These are phyloP conservation scores for Mugil cephalus DNA, from an alignment of 2,113 vertebrate species.

Conservation along the genomic window DNA sequence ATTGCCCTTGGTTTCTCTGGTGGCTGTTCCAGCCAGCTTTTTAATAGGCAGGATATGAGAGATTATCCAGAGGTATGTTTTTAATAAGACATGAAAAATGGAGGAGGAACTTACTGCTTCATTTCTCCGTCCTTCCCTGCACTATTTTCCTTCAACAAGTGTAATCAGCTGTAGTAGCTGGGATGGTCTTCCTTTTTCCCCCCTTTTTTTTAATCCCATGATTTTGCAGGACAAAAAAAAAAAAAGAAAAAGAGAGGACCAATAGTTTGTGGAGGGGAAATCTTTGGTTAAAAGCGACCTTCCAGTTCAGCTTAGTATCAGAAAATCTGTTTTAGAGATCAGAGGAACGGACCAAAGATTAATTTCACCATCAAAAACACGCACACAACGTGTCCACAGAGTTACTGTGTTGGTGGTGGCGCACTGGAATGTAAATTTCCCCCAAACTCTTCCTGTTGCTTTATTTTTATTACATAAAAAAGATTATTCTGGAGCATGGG, in stretches of 20 bases:
- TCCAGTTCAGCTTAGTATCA: conserved; percentile 6
- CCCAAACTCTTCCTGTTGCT: conserved; percentile 34
- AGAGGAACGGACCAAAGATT: conserved; percentile 19
- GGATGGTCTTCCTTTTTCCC: conserved; percentile 6
- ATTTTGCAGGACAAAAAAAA: conserved; percentile 11
- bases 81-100: conserved; percentile 72
- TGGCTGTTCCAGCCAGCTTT: conserved; percentile 51
- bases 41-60: conserved; percentile 73
- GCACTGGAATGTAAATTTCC: conserved; percentile 3
- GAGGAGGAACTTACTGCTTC: conserved; percentile 22
- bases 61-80: conserved; percentile 71
- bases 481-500: conserved; percentile 11
- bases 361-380: conserved; percentile 31
- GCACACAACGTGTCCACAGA: neutral
- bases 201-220: conserved; percentile 18
- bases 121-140: conserved; percentile 20
- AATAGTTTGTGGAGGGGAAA: conserved; percentile 12
- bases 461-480: conserved; percentile 45
- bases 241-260: neutral
- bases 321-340: conserved; percentile 29
- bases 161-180: neutral
- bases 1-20: conserved; percentile 59
- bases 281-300: neutral
- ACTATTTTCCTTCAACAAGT: conserved; percentile 40
- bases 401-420: conserved; percentile 21